Evolutionary conservation across 1,140 invertebrate genomes (phyloP).

Genomic region (Elymnias hypermnestra): DNA sequence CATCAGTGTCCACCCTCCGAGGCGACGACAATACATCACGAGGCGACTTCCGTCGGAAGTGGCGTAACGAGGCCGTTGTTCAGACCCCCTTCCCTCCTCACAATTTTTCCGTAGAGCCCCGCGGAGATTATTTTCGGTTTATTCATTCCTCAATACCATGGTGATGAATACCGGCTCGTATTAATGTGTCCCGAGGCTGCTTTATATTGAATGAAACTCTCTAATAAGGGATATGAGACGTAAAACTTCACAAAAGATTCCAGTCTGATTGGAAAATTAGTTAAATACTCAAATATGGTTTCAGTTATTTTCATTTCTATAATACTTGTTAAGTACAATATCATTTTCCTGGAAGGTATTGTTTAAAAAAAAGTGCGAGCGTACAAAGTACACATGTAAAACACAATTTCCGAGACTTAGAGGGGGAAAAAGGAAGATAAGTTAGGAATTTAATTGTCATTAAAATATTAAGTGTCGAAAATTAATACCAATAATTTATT

Average conservation of each 20-base stretch:
- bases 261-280: too few relatives aligned
- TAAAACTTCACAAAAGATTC: background rate
- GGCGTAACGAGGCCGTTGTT: slow-evolving; percentile 67
- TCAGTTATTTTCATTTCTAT: too few relatives aligned
- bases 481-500: too few relatives aligned
- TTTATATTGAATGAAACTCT: background rate
- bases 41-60: slow-evolving; percentile 65
- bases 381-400: too few relatives aligned
- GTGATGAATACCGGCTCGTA: slow-evolving; percentile 60
- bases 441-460: too few relatives aligned
- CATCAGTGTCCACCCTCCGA: slow-evolving; percentile 24
- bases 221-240: background rate
- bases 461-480: too few relatives aligned
- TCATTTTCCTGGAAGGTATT: too few relatives aligned
- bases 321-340: too few relatives aligned
- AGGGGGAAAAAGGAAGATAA: too few relatives aligned
- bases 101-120: slow-evolving; percentile 42
- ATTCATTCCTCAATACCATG: slow-evolving; percentile 59
- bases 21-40: slow-evolving; percentile 39
- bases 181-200: slow-evolving; percentile 52
- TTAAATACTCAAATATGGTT: too few relatives aligned
- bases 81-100: slow-evolving; percentile 27
- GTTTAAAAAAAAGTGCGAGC: too few relatives aligned
- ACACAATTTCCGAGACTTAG: too few relatives aligned
- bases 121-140: slow-evolving; percentile 56